A percentile compares a stretch with the other conserved stretches of the same genome.
Evolutionary conservation across 2,113 vertebrate species (phyloP).

Genomic region (Penelope pileata): DNA sequence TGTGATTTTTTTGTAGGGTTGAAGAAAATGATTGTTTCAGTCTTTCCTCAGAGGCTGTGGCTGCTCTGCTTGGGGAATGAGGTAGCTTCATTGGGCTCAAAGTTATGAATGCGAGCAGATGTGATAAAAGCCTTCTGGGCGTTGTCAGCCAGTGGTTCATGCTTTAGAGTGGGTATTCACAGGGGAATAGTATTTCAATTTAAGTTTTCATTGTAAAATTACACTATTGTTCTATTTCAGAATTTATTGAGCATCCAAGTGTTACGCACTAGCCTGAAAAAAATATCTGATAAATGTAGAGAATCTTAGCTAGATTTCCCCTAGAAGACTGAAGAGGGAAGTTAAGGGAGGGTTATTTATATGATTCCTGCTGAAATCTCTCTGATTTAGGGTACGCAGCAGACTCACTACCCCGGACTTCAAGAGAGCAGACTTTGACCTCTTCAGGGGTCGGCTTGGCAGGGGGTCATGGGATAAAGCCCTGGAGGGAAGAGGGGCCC

Average conservation of each 20-base stretch:
- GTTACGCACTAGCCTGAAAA: background rate
- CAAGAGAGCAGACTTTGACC: too few relatives aligned
- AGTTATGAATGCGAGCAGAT: background rate
- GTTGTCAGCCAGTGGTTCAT: background rate
- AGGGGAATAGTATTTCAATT: constrained; percentile 28
- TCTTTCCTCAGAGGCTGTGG: background rate
- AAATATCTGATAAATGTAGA: background rate
- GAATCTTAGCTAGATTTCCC: background rate
- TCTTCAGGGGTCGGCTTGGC: too few relatives aligned
- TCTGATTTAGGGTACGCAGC: too few relatives aligned
- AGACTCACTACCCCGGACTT: too few relatives aligned
- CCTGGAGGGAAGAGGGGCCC: too few relatives aligned
- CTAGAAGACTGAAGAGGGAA: background rate
- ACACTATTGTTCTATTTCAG: background rate
- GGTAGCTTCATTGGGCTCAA: background rate
- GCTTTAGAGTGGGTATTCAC: background rate
- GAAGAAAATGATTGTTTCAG: background rate
- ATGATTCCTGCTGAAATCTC: background rate
- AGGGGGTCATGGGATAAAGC: too few relatives aligned
- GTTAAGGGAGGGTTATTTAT: background rate
- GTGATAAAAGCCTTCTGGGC: background rate
- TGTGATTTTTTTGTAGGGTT: background rate
- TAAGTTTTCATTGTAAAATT: constrained; percentile 44
- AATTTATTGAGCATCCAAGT: background rate
- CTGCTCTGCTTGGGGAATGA: background rate